phyloP scores from a whole-genome alignment of 2,113 vertebrate genomes.

The Hiodon alosoides region DNA sequence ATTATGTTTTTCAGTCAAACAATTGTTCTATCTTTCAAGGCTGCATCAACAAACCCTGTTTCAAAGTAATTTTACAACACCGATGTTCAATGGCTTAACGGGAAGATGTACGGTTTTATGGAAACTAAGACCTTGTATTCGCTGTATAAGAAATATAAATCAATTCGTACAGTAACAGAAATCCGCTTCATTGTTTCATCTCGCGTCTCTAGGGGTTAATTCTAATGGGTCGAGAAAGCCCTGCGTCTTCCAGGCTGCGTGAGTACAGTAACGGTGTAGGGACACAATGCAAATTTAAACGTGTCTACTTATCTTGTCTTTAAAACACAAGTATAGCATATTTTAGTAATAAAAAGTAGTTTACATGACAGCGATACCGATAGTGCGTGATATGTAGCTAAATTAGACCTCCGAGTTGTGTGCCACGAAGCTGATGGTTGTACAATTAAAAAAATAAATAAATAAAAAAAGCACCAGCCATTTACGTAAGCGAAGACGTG shows the following conservation, averaged over 20 bases:
- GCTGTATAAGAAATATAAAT: neutral
- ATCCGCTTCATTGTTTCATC: conserved; percentile 40
- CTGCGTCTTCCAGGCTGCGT: conserved; percentile 33
- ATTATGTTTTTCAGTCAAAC: conserved; percentile 18
- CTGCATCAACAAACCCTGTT: conserved; percentile 21
- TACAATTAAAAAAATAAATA: conserved; percentile 44
- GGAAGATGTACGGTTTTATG: neutral
- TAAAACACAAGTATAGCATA: neutral
- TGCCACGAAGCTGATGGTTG: conserved; percentile 26
- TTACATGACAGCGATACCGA: neutral
- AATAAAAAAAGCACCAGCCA: conserved; percentile 42
- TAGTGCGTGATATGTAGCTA: neutral
- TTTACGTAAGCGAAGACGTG: conserved; percentile 48
- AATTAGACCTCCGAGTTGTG: conserved; percentile 22
- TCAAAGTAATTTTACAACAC: neutral
- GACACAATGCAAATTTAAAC: conserved; percentile 17
- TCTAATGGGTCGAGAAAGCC: conserved; percentile 23
- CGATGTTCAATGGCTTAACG: no score
- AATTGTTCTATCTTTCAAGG: conserved; percentile 24
- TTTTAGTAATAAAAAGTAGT: neutral
- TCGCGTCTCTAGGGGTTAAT: conserved; percentile 40
- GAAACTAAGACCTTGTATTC: neutral
- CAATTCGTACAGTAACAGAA: neutral
- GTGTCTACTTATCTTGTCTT: neutral
- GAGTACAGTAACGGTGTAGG: conserved; percentile 25